A percentile compares a stretch with the other conserved stretches of the same genome.
These are phyloP conservation scores for Rhopalosiphum maidis DNA, from an alignment of 1,140 invertebrate genomes.

Conservation along the genomic window DNA sequence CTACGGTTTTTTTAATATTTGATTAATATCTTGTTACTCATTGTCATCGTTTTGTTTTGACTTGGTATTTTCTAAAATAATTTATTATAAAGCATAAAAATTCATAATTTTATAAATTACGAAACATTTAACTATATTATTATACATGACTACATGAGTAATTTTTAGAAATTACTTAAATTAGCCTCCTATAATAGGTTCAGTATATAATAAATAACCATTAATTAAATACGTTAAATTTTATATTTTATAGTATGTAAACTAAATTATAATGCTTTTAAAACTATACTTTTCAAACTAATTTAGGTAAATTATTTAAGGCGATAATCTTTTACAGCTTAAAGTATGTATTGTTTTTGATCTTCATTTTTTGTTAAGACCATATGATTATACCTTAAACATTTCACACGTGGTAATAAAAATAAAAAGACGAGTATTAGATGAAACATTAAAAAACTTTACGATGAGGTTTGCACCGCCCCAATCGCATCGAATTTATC, in stretches of 20 bases:
- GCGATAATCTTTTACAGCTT: not conserved
- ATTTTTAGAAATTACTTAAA: no score
- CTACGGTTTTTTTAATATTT: not conserved
- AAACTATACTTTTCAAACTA: not conserved
- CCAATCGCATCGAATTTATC: not conserved
- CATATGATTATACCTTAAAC: not conserved
- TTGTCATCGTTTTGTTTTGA: no score
- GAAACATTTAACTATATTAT: no score
- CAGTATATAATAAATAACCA: no score
- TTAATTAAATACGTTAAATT: not conserved
- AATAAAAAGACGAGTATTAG: not conserved
- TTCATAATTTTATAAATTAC: no score
- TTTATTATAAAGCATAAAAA: no score
- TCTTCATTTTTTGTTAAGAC: not conserved
- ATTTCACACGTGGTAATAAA: not conserved
- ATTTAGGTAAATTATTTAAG: not conserved
- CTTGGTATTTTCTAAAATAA: no score
- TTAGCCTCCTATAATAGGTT: not conserved
- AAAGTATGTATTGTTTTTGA: not conserved
- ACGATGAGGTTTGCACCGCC: not conserved
- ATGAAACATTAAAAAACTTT: not conserved
- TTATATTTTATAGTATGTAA: not conserved
- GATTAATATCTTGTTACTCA: not conserved
- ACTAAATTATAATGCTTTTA: not conserved
- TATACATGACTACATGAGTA: no score